A percentile compares a stretch with the other conserved stretches of the same genome.
Conservation (phyloP, 2,888 invertebrate species). For the Gibbula magus region DNA sequence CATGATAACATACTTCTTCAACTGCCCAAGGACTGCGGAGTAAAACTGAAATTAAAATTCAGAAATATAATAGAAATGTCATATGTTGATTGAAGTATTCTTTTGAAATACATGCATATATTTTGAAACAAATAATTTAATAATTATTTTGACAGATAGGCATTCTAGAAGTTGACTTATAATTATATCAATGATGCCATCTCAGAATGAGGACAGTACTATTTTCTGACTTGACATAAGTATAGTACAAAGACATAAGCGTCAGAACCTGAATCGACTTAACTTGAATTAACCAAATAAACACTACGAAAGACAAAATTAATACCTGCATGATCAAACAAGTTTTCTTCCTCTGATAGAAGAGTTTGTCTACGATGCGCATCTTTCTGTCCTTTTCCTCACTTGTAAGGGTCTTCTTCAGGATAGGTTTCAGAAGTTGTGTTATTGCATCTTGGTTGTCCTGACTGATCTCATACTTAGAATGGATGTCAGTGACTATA, state of each 20-base stretch:
- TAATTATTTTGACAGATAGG: too few species aligned
- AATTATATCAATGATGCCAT: too few species aligned
- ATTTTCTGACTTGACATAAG: too few species aligned
- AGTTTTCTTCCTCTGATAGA: constrained; percentile 25
- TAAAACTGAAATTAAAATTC: not conserved
- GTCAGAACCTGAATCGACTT: too few species aligned
- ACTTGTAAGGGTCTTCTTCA: constrained; percentile 26
- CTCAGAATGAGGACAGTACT: too few species aligned
- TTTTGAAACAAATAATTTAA: too few species aligned
- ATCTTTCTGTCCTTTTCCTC: constrained; percentile 36
- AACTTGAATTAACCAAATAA: not conserved
- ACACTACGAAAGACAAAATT: not conserved
- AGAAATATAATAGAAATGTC: not conserved
- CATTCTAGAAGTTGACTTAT: too few species aligned
- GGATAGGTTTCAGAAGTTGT: constrained; percentile 8
- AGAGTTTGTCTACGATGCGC: constrained; percentile 31
- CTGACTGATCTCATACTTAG: constrained; percentile 6
- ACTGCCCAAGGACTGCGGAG: not conserved
- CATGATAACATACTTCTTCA: constrained; percentile 7
- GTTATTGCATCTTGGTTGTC: not conserved
- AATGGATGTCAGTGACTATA: constrained; percentile 28
- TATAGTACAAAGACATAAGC: too few species aligned
- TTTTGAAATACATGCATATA: not conserved
- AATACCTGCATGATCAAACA: not conserved
- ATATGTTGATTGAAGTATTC: too few species aligned